Base-by-base conservation (phyloP, 2,113 vertebrate species). In the Gnathonemus longibarbis region DNA sequence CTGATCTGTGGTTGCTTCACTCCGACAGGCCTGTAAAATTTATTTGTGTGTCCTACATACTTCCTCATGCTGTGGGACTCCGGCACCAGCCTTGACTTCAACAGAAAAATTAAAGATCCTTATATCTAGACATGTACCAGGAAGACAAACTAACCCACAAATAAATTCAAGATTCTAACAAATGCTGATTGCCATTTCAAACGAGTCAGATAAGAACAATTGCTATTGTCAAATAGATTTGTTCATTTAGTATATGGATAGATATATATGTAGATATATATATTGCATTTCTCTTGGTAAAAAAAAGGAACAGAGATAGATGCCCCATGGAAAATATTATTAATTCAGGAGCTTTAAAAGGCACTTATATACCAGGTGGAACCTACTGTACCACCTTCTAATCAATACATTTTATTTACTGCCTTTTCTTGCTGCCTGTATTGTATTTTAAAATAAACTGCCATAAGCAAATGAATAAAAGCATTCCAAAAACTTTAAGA, bases 341-440 rank as follows among this genome's bases (percentile, higher is more conserved):
- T 84, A 84, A 84, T 84, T 84, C 83, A 84, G 45, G 42, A 48
- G 45, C 42, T 24, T 84, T 46, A 84, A 84, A 84, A 46, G 42
- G 83, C 83, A 46, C 83, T 84, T 84, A 84, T 42, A 84, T 84
- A n/a, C 45, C 45, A n/a, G 83, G 83, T 21, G 21, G 45, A 84
- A 24, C 19, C 83, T 84, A 46, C n/a, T n/a, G n/a, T n/a, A n/a
- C 45, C 42, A 48, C 83, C 83, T 84, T 84, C 15, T 48, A 84
- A 84, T 84, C 83, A 84, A 84, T 84, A 84, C 19, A 48, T 84
- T 84, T 84, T n/a, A 84, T 84, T 84, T 84, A 84, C 83, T 84
- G 45, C 45, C 11, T 24, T 84, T 24, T 48, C 42, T 24, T 46
- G 9, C 39, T 48, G 19, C 10, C 49, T 27, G 46, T 39, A 87